phyloP scores from a whole-genome alignment of 2,797 vertebrate genomes.

The Sebastes ruberrimus region DNA sequence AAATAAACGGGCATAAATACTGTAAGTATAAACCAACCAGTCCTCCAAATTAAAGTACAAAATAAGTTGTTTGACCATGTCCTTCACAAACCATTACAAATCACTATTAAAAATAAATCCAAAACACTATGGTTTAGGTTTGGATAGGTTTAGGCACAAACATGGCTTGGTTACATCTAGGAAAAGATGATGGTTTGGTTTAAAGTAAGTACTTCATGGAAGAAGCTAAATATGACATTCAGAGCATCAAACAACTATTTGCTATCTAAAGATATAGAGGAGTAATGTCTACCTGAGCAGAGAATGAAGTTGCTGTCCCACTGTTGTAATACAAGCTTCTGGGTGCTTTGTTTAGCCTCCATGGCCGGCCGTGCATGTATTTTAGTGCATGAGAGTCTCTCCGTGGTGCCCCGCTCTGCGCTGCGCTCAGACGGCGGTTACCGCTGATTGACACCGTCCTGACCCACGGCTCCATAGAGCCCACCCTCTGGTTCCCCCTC shows the following conservation, averaged over 20 bases:
- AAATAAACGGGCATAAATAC: neutral
- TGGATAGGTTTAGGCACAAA: neutral
- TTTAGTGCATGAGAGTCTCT: neutral
- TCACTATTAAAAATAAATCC: neutral
- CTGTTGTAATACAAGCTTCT: too few species aligned
- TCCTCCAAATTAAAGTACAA: neutral
- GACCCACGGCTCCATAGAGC: neutral
- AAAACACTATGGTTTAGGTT: neutral
- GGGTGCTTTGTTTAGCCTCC: too few species aligned
- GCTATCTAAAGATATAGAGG: neutral
- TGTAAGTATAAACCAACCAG: neutral
- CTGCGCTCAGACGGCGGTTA: neutral
- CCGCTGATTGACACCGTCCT: too few species aligned
- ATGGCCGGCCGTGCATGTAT: too few species aligned
- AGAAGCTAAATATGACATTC: neutral
- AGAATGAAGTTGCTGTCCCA: too few species aligned
- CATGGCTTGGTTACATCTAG: neutral
- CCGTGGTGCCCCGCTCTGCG: neutral
- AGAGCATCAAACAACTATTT: neutral
- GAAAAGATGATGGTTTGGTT: neutral
- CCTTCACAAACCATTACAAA: neutral
- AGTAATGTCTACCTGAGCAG: neutral
- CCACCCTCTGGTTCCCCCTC: too few species aligned
- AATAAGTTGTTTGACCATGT: neutral
- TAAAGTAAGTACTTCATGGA: too few species aligned